Evolutionary conservation across 2,797 vertebrate species (phyloP).

Genomic region (Halcyon badia): DNA sequence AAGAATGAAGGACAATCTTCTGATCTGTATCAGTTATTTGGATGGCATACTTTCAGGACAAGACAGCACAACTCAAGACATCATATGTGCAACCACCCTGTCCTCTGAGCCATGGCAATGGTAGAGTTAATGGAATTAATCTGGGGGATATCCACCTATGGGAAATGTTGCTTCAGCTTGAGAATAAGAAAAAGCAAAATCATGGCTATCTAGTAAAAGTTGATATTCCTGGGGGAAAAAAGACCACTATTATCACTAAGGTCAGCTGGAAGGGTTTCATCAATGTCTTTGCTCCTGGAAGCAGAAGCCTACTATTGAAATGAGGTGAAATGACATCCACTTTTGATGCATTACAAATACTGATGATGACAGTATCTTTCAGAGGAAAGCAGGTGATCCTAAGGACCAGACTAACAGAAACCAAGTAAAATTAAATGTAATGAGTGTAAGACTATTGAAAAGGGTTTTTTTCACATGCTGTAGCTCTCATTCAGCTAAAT

Average conservation of each 20-base stretch:
- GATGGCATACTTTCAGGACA: neutral
- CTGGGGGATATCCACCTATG: neutral
- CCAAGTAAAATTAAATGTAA: neutral
- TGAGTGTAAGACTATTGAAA: neutral
- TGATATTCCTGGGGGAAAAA: neutral
- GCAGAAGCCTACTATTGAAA: neutral
- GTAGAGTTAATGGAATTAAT: neutral
- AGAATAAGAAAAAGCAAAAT: neutral
- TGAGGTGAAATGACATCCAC: neutral
- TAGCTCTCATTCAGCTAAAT: neutral
- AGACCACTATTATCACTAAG: neutral
- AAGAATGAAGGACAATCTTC: neutral
- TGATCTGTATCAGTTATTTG: neutral
- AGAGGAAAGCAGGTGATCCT: neutral
- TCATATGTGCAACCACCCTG: accelerated
- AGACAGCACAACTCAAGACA: neutral
- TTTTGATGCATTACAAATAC: neutral
- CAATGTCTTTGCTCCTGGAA: neutral
- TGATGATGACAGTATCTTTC: neutral
- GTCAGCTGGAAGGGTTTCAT: neutral
- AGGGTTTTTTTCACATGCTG: neutral
- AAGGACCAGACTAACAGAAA: neutral
- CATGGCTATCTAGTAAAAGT: neutral
- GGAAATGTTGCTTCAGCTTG: neutral
- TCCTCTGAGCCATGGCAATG: neutral